These are phyloP conservation scores for Macquaria ambigua DNA, from an alignment of 2,113 vertebrate species.

Conservation along the genomic window DNA sequence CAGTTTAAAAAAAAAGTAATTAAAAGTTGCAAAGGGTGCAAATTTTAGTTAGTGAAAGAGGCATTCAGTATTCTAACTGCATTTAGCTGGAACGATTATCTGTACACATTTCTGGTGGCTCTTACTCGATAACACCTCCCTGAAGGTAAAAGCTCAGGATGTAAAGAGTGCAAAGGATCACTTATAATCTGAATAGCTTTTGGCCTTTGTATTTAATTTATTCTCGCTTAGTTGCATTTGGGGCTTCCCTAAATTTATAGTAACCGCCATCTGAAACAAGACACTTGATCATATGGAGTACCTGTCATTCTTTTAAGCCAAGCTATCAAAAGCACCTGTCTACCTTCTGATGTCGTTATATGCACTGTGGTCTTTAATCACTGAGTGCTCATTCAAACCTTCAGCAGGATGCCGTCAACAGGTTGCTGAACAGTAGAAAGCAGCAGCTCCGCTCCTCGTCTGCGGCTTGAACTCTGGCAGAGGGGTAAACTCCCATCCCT, in stretches of 20 bases:
- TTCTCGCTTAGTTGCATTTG: background rate
- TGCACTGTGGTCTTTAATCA: constrained; percentile 22
- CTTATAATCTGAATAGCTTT: background rate
- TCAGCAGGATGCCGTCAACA: constrained; percentile 25
- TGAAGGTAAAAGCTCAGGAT: background rate
- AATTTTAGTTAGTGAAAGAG: background rate
- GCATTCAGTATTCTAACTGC: background rate
- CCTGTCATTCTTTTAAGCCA: background rate
- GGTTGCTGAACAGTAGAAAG: constrained; percentile 19
- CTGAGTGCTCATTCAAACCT: background rate
- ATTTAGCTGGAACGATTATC: background rate
- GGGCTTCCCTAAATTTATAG: background rate
- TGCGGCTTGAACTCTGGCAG: constrained; percentile 35
- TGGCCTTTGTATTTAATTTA: background rate
- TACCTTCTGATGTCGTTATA: background rate
- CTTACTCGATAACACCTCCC: background rate
- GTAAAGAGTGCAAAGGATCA: constrained; percentile 1
- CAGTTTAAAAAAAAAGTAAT: background rate
- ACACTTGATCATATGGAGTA: background rate
- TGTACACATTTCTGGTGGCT: background rate
- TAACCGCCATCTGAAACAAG: constrained; percentile 2
- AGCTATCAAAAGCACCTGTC: constrained; percentile 10
- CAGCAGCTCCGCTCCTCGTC: constrained; percentile 17
- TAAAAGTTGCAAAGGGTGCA: background rate
- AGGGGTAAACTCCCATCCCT: constrained; percentile 47